A percentile compares a stretch with the other conserved stretches of the same genome.
These are phyloP conservation scores for Polypedilum pembai DNA, from an alignment of 1,140 invertebrate species.

Conservation along the genomic window DNA sequence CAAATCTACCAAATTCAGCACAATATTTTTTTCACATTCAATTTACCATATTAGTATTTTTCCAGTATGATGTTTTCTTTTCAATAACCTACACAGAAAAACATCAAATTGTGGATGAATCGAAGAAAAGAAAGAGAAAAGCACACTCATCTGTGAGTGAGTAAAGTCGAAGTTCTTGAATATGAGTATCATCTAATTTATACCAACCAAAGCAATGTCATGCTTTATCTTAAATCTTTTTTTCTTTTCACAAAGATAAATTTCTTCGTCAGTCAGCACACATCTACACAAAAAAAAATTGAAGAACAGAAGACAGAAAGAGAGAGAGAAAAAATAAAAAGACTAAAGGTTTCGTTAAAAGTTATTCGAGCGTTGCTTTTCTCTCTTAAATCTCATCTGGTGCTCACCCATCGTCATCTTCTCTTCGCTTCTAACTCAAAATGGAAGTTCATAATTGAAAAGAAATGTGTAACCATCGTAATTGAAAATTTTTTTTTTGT, in stretches of 20 bases:
- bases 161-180: no score
- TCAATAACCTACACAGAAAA: no score
- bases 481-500: not conserved
- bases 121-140: no score
- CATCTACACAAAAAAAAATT: not conserved
- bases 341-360: slow-evolving; percentile 2
- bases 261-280: not conserved
- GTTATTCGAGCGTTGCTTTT: not conserved
- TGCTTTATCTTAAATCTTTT: slow-evolving; percentile 13
- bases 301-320: not conserved
- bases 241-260: no score
- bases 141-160: no score
- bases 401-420: not conserved
- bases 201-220: not conserved
- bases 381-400: not conserved
- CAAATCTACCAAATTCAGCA: no score
- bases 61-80: no score
- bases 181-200: not conserved
- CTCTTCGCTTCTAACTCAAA: not conserved
- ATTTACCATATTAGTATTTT: no score
- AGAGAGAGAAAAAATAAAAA: not conserved
- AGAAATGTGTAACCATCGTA: not conserved
- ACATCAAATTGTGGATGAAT: no score
- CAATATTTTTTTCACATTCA: no score
- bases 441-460: not conserved